Base-by-base conservation (phyloP, 2,797 vertebrate species). In the Rhynchonycteris naso region DNA sequence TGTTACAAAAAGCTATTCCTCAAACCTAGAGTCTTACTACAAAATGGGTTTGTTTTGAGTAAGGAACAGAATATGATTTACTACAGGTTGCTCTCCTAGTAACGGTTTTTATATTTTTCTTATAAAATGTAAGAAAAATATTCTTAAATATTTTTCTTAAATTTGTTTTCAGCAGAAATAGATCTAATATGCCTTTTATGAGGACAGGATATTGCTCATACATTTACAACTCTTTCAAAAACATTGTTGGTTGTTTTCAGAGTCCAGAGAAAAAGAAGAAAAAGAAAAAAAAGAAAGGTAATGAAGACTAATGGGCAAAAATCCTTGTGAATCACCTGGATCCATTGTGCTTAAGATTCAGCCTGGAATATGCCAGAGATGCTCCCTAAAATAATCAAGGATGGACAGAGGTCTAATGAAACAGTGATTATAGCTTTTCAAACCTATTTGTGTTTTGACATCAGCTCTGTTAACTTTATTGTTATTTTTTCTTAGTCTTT, bases 251-350 rank as follows among this genome's bases (percentile, higher is more conserved):
- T 93, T 90, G 93, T 97, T 98, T 98, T 94, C 97, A 99, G 98
- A 98, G 97, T 78, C 87, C 98, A 97, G 99, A 99, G 92, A 99
- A 99, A 95, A 99, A 99, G 97, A 99, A 99, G 97, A 99, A 98
- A 98, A 99, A 98, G 98, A 99, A 99, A 95, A 98, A 99, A 98
- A 99, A 98, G 94, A 89, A 76, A 38, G 97, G 98, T 43, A 74
- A 35, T 72, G 97, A 98, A 79, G 97, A 98, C 91, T 97, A 94
- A 94, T 83, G 80, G 43, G 91, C 87, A 38, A 30, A 33, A 94
- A 56, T 38, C 22, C 1, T 54, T 15, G 56, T 93, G 43, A 81
- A 33, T 63, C 61, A 79, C 30, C 69, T 61, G 90, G 71, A 69
- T 5, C 50, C 76, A 88, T 90, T n/a, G n/a, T 84, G 74, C 54